A percentile compares a stretch with the other conserved stretches of the same genome.
Conservation (phyloP, 1,140 invertebrate genomes). For the Xylocopa sonorina region DNA sequence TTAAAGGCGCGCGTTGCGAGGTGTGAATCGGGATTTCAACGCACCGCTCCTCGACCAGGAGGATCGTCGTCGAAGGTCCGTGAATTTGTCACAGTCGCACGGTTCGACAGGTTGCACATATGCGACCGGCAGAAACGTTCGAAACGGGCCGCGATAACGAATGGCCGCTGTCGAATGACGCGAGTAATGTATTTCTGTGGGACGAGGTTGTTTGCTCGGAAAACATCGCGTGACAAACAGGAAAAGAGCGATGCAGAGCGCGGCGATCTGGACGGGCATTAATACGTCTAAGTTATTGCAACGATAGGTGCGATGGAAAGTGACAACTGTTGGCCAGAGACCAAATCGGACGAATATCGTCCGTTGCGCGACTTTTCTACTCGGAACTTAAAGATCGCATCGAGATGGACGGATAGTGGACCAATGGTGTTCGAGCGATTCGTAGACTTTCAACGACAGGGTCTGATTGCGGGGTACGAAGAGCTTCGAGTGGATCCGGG, state of each 20-base stretch:
- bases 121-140: background rate
- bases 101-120: background rate
- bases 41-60: too few relatives aligned
- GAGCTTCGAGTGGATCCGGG: too few relatives aligned
- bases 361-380: background rate
- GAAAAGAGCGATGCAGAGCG: background rate
- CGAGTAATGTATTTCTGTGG: background rate
- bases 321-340: constrained; percentile 10
- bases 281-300: constrained; percentile 6
- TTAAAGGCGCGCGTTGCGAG: too few relatives aligned
- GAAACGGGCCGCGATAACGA: background rate
- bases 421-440: too few relatives aligned
- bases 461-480: too few relatives aligned
- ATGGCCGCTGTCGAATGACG: background rate
- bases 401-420: too few relatives aligned
- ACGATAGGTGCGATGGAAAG: constrained; percentile 8
- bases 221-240: constrained; percentile 3
- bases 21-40: too few relatives aligned
- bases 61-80: background rate
- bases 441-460: background rate
- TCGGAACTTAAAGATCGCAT: background rate
- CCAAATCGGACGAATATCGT: constrained; percentile 19
- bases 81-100: background rate
- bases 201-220: background rate
- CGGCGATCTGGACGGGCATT: background rate